phyloP scores from a whole-genome alignment of 2,888 invertebrate species.

The Myopa testacea region DNA sequence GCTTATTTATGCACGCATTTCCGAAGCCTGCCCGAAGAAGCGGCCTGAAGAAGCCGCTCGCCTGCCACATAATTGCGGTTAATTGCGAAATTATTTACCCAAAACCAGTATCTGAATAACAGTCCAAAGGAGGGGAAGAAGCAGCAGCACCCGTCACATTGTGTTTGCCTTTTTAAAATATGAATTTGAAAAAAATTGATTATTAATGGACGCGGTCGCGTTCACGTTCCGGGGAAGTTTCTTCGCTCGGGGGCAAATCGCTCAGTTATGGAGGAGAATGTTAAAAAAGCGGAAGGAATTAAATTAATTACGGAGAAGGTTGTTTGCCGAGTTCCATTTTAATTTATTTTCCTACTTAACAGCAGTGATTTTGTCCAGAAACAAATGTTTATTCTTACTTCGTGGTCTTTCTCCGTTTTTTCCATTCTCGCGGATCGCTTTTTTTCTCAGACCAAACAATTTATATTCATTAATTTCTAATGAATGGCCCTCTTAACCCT shows the following conservation, averaged over 20 bases:
- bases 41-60: not conserved
- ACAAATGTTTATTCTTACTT: not conserved
- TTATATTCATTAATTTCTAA: constrained; percentile 65
- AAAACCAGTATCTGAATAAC: not conserved
- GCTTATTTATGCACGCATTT: not conserved
- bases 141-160: not conserved
- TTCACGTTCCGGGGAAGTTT: not conserved
- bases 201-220: constrained; percentile 45
- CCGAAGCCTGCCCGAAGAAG: constrained; percentile 12
- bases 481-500: constrained; percentile 46
- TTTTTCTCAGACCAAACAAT: constrained; percentile 55
- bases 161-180: constrained; percentile 18
- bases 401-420: constrained; percentile 20
- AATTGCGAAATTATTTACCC: constrained; percentile 51
- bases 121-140: not conserved
- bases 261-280: not conserved
- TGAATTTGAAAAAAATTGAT: constrained; percentile 44
- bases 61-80: constrained; percentile 61
- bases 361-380: constrained; percentile 11
- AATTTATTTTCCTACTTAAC: constrained; percentile 45
- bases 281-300: constrained; percentile 50
- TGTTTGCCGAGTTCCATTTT: constrained; percentile 48
- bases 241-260: not conserved
- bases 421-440: constrained; percentile 25
- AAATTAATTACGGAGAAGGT: constrained; percentile 66